phyloP scores from a whole-genome alignment of 2,888 invertebrate species.

The Habroteleia sp. region DNA sequence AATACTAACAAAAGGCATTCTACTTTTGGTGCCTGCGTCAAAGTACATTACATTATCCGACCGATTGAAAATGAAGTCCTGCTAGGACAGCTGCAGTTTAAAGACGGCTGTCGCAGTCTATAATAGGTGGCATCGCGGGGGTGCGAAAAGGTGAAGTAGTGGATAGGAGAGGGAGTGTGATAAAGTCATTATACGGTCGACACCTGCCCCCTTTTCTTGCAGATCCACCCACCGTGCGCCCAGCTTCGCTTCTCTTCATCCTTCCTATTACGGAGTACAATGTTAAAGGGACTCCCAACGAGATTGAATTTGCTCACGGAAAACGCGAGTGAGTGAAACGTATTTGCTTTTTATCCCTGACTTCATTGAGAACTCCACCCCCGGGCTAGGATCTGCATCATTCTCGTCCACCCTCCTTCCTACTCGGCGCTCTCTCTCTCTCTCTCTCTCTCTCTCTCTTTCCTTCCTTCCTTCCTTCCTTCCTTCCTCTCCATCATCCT shows the following conservation, averaged over 20 bases:
- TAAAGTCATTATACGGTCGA: conserved; percentile 79
- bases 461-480: conserved; percentile 37
- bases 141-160: conserved; percentile 42
- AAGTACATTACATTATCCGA: conserved; percentile 75
- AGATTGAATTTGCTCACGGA: conserved; percentile 81
- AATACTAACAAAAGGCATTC: conserved; percentile 45
- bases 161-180: conserved; percentile 68
- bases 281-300: conserved; percentile 79
- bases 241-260: conserved; percentile 75
- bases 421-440: conserved; percentile 10
- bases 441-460: conserved; percentile 10
- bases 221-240: conserved; percentile 71
- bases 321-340: conserved; percentile 80
- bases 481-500: conserved; percentile 35
- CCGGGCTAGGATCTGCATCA: conserved; percentile 64
- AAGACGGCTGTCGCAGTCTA: conserved; percentile 75
- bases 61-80: conserved; percentile 64
- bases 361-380: conserved; percentile 75
- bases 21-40: conserved; percentile 70
- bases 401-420: conserved; percentile 52
- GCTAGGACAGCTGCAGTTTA: conserved; percentile 69
- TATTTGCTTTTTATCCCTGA: conserved; percentile 80
- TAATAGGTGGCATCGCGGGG: conserved; percentile 74
- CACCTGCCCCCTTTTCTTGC: conserved; percentile 72
- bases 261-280: conserved; percentile 79